Conservation (phyloP, 2,797 vertebrate species). For the Nasua narica region DNA sequence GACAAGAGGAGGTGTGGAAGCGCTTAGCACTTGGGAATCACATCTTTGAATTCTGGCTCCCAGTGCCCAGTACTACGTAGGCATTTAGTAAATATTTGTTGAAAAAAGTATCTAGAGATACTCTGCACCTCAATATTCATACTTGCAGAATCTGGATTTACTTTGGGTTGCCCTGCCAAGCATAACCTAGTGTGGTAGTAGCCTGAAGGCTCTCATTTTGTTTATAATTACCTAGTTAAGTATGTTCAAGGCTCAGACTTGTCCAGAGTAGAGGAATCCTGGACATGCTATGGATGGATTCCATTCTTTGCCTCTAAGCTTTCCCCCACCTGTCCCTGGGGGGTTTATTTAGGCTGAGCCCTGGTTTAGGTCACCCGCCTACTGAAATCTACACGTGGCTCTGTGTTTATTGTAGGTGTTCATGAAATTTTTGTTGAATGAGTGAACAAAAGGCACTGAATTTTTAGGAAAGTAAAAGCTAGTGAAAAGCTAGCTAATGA, state of each 20-base stretch:
- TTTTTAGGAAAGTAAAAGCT: background rate
- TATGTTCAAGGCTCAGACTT: slow-evolving; percentile 42
- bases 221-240: slow-evolving; percentile 22
- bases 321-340: background rate
- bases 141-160: background rate
- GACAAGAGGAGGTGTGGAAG: background rate
- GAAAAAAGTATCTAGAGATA: background rate
- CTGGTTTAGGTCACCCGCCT: slow-evolving; percentile 1
- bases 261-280: slow-evolving; percentile 39
- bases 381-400: background rate
- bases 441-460: slow-evolving; percentile 24
- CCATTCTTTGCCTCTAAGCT: slow-evolving; percentile 2
- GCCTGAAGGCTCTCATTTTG: slow-evolving; percentile 45
- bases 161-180: slow-evolving; percentile 27
- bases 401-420: background rate
- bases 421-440: slow-evolving; percentile 38
- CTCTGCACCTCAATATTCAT: background rate
- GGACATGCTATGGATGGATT: background rate
- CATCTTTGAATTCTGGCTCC: background rate
- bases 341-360: background rate
- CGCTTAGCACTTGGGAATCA: background rate
- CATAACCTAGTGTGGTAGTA: background rate
- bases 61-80: background rate
- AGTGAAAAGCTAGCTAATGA: too few relatives aligned
- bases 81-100: background rate